A percentile compares a stretch with the other conserved stretches of the same genome.
phyloP scores from a whole-genome alignment of 2,113 vertebrate genomes.

The Smithornis capensis region DNA sequence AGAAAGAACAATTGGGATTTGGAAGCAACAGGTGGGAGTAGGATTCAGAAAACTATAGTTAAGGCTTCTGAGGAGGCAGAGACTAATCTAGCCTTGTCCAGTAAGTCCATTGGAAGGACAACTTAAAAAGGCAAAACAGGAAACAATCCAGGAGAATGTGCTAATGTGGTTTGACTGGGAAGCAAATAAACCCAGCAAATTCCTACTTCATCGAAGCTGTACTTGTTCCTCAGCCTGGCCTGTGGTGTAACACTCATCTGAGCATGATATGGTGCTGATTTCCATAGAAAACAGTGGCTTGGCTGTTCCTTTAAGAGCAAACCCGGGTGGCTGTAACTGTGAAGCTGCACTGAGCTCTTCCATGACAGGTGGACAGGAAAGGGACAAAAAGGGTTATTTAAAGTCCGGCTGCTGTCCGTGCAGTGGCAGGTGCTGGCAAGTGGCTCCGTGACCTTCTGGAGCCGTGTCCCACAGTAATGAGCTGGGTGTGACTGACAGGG shows the following conservation, averaged over 20 bases:
- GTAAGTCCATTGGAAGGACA: not conserved
- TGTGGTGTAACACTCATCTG: accelerated
- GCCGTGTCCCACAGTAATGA: not conserved
- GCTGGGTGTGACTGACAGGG: conserved; percentile 15
- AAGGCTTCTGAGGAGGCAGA: not conserved
- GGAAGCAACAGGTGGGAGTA: not conserved
- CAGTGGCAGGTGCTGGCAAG: conserved; percentile 53
- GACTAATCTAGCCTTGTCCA: not conserved
- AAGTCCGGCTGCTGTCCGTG: not conserved
- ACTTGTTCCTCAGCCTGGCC: not conserved
- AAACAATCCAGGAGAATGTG: not conserved
- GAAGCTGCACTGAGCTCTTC: not conserved
- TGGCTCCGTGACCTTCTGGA: conserved; percentile 38
- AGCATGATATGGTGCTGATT: accelerated
- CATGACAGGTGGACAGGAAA: conserved; percentile 54
- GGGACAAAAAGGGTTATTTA: conserved; percentile 59
- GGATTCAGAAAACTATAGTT: not conserved
- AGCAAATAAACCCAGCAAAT: not conserved
- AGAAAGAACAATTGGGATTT: not conserved
- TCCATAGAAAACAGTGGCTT: not conserved
- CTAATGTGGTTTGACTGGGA: not conserved
- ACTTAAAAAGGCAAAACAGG: not conserved
- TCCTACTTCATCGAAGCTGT: not conserved
- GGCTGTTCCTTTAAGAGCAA: not conserved
- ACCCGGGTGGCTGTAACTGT: not conserved